Evolutionary conservation across 2,888 invertebrate genomes (phyloP).

Genomic region (Eurytoma adleriae): DNA sequence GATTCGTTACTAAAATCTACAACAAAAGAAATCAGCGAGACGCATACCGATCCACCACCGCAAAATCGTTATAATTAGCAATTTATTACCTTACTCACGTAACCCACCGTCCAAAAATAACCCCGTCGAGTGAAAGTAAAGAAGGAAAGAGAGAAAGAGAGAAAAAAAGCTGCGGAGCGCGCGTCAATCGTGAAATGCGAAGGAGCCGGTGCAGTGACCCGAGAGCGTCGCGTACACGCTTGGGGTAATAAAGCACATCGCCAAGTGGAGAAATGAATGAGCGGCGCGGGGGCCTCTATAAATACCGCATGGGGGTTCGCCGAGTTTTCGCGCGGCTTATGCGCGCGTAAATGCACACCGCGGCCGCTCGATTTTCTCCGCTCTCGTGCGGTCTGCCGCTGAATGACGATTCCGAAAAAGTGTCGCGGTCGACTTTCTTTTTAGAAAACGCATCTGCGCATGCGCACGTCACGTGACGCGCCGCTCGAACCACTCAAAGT

Average conservation of each 20-base stretch:
- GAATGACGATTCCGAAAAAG: background rate
- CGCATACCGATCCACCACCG: too few relatives aligned
- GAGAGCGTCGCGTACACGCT: background rate
- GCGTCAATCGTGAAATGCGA: background rate
- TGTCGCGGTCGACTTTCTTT: background rate
- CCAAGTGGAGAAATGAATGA: conserved; percentile 41
- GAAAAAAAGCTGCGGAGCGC: background rate
- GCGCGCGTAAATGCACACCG: background rate
- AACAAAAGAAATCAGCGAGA: too few relatives aligned
- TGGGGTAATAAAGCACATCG: conserved; percentile 17
- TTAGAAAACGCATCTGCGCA: background rate
- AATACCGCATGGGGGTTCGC: conserved; percentile 39
- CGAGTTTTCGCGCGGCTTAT: conserved; percentile 20
- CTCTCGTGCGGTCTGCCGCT: background rate
- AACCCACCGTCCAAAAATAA: too few relatives aligned
- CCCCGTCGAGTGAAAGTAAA: too few relatives aligned
- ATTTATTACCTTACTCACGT: too few relatives aligned
- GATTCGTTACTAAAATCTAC: too few relatives aligned
- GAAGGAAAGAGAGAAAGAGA: too few relatives aligned
- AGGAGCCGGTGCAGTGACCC: background rate
- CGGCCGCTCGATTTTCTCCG: background rate
- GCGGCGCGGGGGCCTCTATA: conserved; percentile 37
- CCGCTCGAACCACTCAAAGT: conserved; percentile 1
- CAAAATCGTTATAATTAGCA: too few relatives aligned
- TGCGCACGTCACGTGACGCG: background rate